phyloP scores from a whole-genome alignment of 1,140 invertebrate species.

The Onthophagus taurus region DNA sequence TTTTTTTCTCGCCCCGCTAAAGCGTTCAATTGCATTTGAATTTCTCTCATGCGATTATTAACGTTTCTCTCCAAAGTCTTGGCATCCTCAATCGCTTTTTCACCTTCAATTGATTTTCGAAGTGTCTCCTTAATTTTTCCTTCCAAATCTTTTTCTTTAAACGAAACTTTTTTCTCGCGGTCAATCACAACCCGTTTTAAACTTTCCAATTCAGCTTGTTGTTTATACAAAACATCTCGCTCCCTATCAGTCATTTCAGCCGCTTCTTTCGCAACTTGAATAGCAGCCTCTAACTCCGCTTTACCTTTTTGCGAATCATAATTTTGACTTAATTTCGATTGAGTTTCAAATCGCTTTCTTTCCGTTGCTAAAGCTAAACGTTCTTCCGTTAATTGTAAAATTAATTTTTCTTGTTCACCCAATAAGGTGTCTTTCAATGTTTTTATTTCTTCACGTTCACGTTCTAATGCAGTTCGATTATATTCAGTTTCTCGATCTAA shows the following conservation, averaged over 20 bases:
- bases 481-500: slow-evolving; percentile 38
- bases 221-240: slow-evolving; percentile 35
- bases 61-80: slow-evolving; percentile 33
- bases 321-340: slow-evolving; percentile 31
- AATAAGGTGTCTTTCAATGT: slow-evolving; percentile 38
- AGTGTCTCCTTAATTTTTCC: slow-evolving; percentile 20
- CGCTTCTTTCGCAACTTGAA: slow-evolving; percentile 41
- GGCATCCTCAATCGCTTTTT: slow-evolving; percentile 33
- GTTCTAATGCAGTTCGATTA: slow-evolving; percentile 36
- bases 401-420: slow-evolving; percentile 36
- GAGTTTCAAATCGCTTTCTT: slow-evolving; percentile 38
- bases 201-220: slow-evolving; percentile 38
- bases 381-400: slow-evolving; percentile 40
- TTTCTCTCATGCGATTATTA: slow-evolving; percentile 27
- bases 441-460: slow-evolving; percentile 38
- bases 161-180: slow-evolving; percentile 33
- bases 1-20: slow-evolving; percentile 30
- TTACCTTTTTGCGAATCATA: slow-evolving; percentile 35
- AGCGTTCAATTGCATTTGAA: slow-evolving; percentile 27
- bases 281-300: slow-evolving; percentile 40
- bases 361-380: slow-evolving; percentile 35
- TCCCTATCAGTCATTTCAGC: slow-evolving; percentile 39
- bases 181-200: slow-evolving; percentile 37
- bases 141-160: slow-evolving; percentile 34
- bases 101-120: slow-evolving; percentile 17